These are phyloP conservation scores for Alces alces DNA, from an alignment of 2,113 vertebrate species.

Conservation along the genomic window DNA sequence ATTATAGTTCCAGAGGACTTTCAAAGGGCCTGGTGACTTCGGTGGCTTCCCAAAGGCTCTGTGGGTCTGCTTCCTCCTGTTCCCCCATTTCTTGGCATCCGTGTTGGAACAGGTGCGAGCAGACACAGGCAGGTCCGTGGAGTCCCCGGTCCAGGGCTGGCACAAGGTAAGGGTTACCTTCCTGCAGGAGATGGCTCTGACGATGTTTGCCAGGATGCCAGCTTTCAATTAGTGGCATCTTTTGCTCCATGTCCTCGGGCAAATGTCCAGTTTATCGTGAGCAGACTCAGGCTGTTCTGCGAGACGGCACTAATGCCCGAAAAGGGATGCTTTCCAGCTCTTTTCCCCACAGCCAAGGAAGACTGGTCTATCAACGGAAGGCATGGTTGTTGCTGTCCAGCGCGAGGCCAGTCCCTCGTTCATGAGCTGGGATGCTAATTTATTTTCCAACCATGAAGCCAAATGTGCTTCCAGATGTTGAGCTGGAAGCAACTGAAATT, in stretches of 20 bases:
- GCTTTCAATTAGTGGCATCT: constrained; percentile 57
- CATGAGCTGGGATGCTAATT: constrained; percentile 4
- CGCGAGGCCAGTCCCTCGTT: constrained; percentile 29
- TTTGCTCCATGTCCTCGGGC: constrained; percentile 51
- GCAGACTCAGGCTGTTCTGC: constrained; percentile 44
- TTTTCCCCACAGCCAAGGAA: not conserved
- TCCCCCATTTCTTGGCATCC: constrained; percentile 66
- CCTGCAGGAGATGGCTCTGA: constrained; percentile 36
- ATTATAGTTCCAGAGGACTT: constrained; percentile 50
- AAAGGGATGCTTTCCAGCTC: constrained; percentile 2
- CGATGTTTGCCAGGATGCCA: constrained; percentile 51
- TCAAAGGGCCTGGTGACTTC: constrained; percentile 47
- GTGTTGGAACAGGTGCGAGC: constrained; percentile 68
- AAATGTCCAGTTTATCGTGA: constrained; percentile 59
- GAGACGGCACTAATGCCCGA: constrained; percentile 20
- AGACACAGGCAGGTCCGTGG: constrained; percentile 38
- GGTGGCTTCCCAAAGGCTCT: constrained; percentile 19
- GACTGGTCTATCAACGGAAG: not conserved
- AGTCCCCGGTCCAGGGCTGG: constrained; percentile 56
- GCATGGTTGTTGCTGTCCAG: not conserved
- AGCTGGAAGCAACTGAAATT: constrained; percentile 5
- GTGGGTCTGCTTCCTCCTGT: constrained; percentile 46
- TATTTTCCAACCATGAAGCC: constrained; percentile 31
- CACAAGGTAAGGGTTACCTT: constrained; percentile 37
- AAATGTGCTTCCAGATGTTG: constrained; percentile 65